Conservation (phyloP, 1,140 invertebrate species). For the Pteromalus puparum region DNA sequence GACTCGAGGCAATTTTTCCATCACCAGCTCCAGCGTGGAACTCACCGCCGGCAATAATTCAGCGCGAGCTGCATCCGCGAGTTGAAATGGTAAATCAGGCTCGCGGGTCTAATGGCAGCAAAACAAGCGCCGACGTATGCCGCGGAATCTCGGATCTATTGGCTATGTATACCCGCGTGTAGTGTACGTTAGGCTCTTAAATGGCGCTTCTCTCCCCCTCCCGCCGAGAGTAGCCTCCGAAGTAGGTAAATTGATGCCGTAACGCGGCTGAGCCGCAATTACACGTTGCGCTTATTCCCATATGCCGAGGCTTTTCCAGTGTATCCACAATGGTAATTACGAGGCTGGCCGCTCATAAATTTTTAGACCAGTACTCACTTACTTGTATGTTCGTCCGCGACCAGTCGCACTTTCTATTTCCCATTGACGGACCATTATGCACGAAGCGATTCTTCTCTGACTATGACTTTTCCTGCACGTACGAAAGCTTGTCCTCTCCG, state of each 20-base stretch:
- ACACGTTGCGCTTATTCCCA: conserved; percentile 60
- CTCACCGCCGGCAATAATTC: conserved; percentile 11
- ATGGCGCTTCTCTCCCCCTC: conserved; percentile 9
- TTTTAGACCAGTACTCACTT: conserved; percentile 46
- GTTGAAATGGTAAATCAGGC: conserved; percentile 24
- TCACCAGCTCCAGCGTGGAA: too few relatives aligned
- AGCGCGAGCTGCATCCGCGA: background rate
- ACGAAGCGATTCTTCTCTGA: too few relatives aligned
- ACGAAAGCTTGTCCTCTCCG: too few relatives aligned
- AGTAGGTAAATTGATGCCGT: conserved; percentile 66
- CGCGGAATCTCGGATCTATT: conserved; percentile 20
- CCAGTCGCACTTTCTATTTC: conserved; percentile 66
- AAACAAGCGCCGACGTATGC: too few relatives aligned
- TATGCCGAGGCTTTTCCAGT: conserved; percentile 37
- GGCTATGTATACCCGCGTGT: background rate
- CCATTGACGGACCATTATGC: conserved; percentile 45
- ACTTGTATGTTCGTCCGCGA: conserved; percentile 28
- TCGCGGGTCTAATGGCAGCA: conserved; percentile 15
- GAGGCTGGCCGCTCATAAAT: conserved; percentile 62
- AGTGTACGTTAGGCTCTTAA: conserved; percentile 14
- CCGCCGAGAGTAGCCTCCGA: conserved; percentile 36
- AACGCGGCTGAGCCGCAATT: conserved; percentile 61
- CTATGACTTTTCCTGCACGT: too few relatives aligned
- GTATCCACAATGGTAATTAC: conserved; percentile 69
- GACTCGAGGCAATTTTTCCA: background rate